Base-by-base conservation (phyloP, 2,888 invertebrate genomes). In the Drosophila pseudotalamancana region DNA sequence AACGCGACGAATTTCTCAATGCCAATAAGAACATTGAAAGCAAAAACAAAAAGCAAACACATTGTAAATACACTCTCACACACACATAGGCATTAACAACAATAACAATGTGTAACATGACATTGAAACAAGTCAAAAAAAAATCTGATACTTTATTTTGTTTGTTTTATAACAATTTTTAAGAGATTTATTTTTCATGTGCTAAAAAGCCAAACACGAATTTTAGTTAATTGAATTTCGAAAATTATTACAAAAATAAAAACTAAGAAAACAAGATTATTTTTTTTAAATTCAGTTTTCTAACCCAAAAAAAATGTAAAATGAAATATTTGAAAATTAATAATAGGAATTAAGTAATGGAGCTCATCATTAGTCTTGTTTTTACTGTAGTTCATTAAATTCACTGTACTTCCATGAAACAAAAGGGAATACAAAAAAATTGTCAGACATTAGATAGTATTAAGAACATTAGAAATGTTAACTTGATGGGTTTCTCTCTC, bases 111-210 rank as follows among this genome's bases (percentile, higher is more conserved):
- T 87, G 82, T 87, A 81, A 84, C 85, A 74, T 87, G 87, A 84
- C 82, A 87, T 83, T 83, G 82, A 83, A 83, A 81, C 69, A 74
- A 81, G 76, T 87, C 81, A 84, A 82, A 54, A 34, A 55, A 65
- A 56, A 53, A 72, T 60, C 55, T 62, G 53, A 74, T 74, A 74
- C 46, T 42, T 21, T 54, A 9, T 45, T 45, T 45, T 62, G 31
- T 50, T 50, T 16, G 6, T 56, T 40, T 31, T n/a, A 29, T 40
- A 54, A 56, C 23, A 40, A 56, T 50, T 56, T 48, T 53, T 32
- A 49, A 32, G 40, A 35, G 48, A 32, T 42, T 49, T 19, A 12
- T 27, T 51, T 43, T 4, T 14, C 29, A 18, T 45, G 63, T 76
- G 80, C 61, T 80, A 61, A 77, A 79, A 56, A 68, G 60, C 45